These are phyloP conservation scores for Erpornis zantholeuca DNA, from an alignment of 2,113 vertebrate species.

Conservation along the genomic window DNA sequence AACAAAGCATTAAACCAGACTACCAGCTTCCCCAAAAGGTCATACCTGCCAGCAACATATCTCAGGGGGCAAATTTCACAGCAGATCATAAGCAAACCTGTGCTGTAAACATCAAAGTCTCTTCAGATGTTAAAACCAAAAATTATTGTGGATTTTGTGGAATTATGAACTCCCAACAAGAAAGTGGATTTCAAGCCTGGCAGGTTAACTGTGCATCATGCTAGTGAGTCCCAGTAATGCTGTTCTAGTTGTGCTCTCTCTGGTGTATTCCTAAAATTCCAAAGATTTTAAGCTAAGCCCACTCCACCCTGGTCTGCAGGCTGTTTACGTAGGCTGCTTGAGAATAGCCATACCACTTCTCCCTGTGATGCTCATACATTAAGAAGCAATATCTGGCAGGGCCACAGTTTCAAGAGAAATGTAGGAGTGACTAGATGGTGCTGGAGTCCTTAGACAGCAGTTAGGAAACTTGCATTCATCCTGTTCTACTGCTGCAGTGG, in stretches of 20 bases:
- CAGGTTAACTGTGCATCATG: neutral
- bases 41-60: neutral
- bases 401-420: neutral
- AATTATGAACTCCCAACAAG: neutral
- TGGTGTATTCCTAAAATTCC: constrained; percentile 3
- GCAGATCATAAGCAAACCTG: neutral
- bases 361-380: neutral
- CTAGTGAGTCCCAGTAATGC: neutral
- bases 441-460: neutral
- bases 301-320: neutral
- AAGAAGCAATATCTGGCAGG: neutral
- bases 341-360: neutral
- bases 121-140: neutral
- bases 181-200: neutral
- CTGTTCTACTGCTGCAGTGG: neutral
- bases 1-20: neutral
- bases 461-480: neutral
- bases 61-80: neutral
- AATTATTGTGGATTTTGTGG: neutral
- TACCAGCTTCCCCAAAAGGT: neutral
- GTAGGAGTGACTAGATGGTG: neutral
- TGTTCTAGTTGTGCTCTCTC: neutral
- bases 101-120: neutral
- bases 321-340: neutral
- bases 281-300: neutral